phyloP scores from a whole-genome alignment of 1,140 invertebrate genomes.

The Aphis craccivora region DNA sequence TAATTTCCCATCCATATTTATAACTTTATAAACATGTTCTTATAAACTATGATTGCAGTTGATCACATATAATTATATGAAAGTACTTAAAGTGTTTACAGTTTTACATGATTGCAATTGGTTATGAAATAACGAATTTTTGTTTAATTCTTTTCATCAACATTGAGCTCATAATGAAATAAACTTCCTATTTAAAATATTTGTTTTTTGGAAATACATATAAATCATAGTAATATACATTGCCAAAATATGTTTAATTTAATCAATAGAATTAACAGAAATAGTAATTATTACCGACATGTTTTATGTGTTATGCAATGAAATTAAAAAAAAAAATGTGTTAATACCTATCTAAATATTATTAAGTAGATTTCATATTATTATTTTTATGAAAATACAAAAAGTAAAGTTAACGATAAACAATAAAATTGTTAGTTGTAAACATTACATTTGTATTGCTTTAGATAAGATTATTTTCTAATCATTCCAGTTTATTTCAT shows the following conservation, averaged over 20 bases:
- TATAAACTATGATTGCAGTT: neutral
- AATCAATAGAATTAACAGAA: neutral
- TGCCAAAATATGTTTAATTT: neutral
- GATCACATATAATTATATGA: neutral
- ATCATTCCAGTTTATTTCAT: neutral
- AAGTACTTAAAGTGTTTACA: neutral
- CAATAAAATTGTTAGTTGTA: neutral
- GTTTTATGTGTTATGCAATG: neutral
- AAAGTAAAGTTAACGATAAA: neutral
- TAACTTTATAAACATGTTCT: neutral
- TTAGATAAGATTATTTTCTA: neutral
- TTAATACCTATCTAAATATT: neutral
- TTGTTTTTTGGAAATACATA: neutral
- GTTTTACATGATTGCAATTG: neutral
- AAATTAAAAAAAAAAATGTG: neutral
- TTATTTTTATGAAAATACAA: neutral
- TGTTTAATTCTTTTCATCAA: neutral
- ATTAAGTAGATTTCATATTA: neutral
- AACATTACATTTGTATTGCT: neutral
- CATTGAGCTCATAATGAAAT: neutral
- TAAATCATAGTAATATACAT: neutral
- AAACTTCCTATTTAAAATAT: conserved; percentile 1
- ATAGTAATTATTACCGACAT: neutral
- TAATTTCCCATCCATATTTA: neutral
- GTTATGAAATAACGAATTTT: neutral